Base-by-base conservation (phyloP, 2,888 invertebrate genomes). In the Drosophila dives region DNA sequence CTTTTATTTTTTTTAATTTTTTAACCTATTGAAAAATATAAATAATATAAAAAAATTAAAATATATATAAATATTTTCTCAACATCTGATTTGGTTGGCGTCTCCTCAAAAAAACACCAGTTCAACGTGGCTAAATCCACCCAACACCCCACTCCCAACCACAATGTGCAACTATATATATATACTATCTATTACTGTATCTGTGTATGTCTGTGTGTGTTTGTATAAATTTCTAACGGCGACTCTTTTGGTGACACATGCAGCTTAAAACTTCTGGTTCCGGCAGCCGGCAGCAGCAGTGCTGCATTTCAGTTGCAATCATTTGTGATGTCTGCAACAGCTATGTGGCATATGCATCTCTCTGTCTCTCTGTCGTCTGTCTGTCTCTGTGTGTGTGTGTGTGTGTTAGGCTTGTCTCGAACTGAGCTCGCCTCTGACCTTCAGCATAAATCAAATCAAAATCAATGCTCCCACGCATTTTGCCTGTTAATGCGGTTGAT, bases 401-500 rank as follows among this genome's bases (percentile, higher is more conserved):
- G 48, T 45, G 15, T 55, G 40, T 42, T 26, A 11, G n/a, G 54
- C 10, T 38, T 55, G 54, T 4, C 54, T 40, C 32, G 51, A 23
- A 42, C 42, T 38, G 20, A 50, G 26, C 61, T 72, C 69, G 73
- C 74, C 71, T 67, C 64, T 82, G 82, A 82, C 82, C 85, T 85
- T 82, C 80, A 80, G 77, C 64, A 65, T 60, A 81, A 84, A 84
- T 81, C 79, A 85, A 80, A 80, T 67, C 69, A 70, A 77, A 80
- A 80, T 77, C 82, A 68, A 80, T 76, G 81, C 81, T 81, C 80
- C 80, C 80, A 81, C 80, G 80, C 80, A 77, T 66, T 73, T 48
- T 55, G 77, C 77, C 77, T 53, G 48, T 63, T 71, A 72, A 72
- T 63, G 76, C 73, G 59, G 60, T 50, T 75, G 66, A 79, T 79